Percentiles rank a stretch among this genome's conserved stretches.
Conservation (phyloP, 2,888 invertebrate genomes). For the Sphaerophoria taeniata region DNA sequence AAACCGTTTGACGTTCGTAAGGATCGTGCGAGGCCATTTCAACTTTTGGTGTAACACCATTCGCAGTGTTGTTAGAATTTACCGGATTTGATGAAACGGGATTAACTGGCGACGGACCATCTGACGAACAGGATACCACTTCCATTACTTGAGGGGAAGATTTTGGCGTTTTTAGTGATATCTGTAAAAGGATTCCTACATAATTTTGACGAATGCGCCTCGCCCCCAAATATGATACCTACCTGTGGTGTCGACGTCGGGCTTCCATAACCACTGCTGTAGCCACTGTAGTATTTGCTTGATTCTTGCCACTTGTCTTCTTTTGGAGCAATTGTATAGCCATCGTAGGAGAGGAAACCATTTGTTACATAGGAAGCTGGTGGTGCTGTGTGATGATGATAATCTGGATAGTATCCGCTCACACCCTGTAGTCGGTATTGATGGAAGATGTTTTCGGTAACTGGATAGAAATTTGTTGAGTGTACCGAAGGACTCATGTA, state of each 20-base stretch:
- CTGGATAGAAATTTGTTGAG: conserved; percentile 89
- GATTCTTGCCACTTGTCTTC: conserved; percentile 83
- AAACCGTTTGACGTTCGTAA: conserved; percentile 91
- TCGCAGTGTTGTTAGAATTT: conserved; percentile 60
- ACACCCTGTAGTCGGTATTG: conserved; percentile 94
- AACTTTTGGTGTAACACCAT: conserved; percentile 80
- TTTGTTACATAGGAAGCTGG: conserved; percentile 88
- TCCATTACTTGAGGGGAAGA: conserved; percentile 83
- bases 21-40: conserved; percentile 81
- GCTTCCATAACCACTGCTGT: conserved; percentile 82
- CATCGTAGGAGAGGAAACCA: conserved; percentile 88
- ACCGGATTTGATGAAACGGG: conserved; percentile 75
- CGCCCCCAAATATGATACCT: conserved; percentile 54
- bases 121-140: conserved; percentile 82
- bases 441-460: conserved; percentile 94
- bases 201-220: conserved; percentile 49
- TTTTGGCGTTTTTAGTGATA: conserved; percentile 81
- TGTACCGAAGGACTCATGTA: conserved; percentile 84
- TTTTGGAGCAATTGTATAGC: conserved; percentile 84
- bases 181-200: conserved; percentile 64
- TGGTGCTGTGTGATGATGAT: conserved; percentile 86
- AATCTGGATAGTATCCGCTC: conserved; percentile 88
- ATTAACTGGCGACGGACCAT: conserved; percentile 81
- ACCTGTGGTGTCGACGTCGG: conserved; percentile 82
- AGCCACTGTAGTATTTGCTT: conserved; percentile 84